phyloP scores from a whole-genome alignment of 1,140 invertebrate genomes.

The Fragariocoptes setiger region DNA sequence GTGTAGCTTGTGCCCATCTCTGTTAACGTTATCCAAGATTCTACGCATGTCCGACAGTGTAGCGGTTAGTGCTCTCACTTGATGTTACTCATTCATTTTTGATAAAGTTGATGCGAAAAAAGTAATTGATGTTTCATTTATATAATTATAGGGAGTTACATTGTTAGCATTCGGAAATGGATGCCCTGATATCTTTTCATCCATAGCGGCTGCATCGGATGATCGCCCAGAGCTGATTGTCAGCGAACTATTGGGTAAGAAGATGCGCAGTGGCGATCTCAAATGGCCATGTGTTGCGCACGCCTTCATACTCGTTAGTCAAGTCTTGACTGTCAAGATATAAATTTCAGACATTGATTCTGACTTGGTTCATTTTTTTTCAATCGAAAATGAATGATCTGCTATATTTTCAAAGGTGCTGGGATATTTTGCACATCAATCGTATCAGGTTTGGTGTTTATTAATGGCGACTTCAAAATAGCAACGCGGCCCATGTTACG shows the following conservation, averaged over 20 bases:
- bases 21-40: slow-evolving; percentile 28
- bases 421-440: slow-evolving; percentile 34
- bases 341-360: too few species aligned
- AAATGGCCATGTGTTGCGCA: too few species aligned
- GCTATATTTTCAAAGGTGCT: slow-evolving; percentile 8
- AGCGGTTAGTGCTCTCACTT: slow-evolving; percentile 24
- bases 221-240: slow-evolving; percentile 24
- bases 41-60: slow-evolving; percentile 33
- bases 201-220: slow-evolving; percentile 20
- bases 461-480: slow-evolving; percentile 25
- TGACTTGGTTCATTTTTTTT: too few species aligned
- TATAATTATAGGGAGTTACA: slow-evolving; percentile 25
- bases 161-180: slow-evolving; percentile 49
- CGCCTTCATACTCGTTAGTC: too few species aligned
- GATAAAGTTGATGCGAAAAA: slow-evolving; percentile 2
- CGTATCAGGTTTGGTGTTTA: slow-evolving; percentile 26
- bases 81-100: too few species aligned
- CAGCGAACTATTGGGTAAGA: slow-evolving; percentile 24
- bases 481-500: slow-evolving; percentile 26
- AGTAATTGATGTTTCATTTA: background rate
- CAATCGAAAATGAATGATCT: background rate
- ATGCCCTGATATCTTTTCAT: slow-evolving; percentile 37
- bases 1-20: slow-evolving; percentile 26
- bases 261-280: too few species aligned
- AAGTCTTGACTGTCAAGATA: too few species aligned